phyloP scores from a whole-genome alignment of 2,888 invertebrate genomes.

The Isoperla grammatica region DNA sequence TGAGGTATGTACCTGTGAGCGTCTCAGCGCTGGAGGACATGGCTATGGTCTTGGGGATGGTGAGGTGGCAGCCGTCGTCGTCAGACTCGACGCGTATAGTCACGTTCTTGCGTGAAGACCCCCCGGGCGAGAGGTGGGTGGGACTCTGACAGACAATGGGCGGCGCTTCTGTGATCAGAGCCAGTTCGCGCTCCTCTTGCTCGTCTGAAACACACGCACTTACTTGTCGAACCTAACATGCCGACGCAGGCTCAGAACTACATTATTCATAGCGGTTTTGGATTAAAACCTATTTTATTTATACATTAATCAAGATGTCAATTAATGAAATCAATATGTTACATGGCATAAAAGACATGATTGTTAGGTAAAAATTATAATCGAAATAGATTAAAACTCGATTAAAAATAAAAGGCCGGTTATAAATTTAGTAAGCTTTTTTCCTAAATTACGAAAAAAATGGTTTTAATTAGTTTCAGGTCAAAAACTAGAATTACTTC shows the following conservation, averaged over 20 bases:
- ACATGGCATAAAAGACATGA: too few species aligned
- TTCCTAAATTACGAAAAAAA: too few species aligned
- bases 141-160: conserved; percentile 39
- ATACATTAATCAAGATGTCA: too few species aligned
- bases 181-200: conserved; percentile 45
- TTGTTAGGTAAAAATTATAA: too few species aligned
- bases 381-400: too few species aligned
- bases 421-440: too few species aligned
- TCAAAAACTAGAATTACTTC: too few species aligned
- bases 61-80: conserved; percentile 57
- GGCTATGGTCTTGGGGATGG: conserved; percentile 67
- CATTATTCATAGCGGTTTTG: too few species aligned
- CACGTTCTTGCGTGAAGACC: conserved; percentile 42
- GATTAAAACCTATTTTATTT: not conserved
- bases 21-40: conserved; percentile 73
- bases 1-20: conserved; percentile 53
- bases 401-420: too few species aligned
- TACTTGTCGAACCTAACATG: not conserved
- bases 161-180: conserved; percentile 40
- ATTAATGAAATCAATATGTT: too few species aligned
- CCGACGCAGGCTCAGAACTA: not conserved
- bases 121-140: conserved; percentile 34
- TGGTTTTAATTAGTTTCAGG: too few species aligned
- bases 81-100: conserved; percentile 46
- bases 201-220: conserved; percentile 42